These are phyloP conservation scores for Labia minor DNA, from an alignment of 2,888 invertebrate genomes.

Conservation along the genomic window DNA sequence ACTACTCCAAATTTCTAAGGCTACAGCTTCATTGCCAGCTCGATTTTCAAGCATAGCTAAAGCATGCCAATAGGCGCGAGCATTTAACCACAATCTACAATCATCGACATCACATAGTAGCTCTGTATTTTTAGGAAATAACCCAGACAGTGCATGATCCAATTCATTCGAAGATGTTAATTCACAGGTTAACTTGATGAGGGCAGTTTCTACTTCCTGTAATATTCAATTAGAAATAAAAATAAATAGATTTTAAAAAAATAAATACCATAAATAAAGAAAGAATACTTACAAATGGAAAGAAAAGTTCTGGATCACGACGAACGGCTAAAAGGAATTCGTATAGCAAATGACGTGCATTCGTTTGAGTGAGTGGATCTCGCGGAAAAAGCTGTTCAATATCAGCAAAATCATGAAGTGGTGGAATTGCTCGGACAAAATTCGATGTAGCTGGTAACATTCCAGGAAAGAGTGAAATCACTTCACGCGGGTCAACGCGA, in stretches of 20 bases:
- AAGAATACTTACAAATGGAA: background rate
- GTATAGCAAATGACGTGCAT: constrained; percentile 26
- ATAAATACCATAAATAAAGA: background rate
- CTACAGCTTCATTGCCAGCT: constrained; percentile 35
- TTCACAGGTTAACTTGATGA: constrained; percentile 34
- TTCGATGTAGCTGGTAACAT: constrained; percentile 35
- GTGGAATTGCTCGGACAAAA: constrained; percentile 37
- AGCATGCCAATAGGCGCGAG: constrained; percentile 35
- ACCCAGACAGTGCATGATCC: constrained; percentile 9
- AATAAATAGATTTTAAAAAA: background rate
- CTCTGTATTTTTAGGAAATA: constrained; percentile 14
- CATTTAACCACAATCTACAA: constrained; percentile 36
- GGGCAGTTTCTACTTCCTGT: constrained; percentile 38
- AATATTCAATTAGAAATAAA: constrained; percentile 24
- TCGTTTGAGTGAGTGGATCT: background rate
- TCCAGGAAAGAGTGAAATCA: constrained; percentile 39
- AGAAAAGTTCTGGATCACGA: background rate
- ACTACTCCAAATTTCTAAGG: constrained; percentile 37
- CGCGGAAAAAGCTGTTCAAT: constrained; percentile 34
- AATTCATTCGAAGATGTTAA: constrained; percentile 20
- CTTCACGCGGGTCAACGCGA: constrained; percentile 38
- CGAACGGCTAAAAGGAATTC: constrained; percentile 18
- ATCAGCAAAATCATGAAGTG: constrained; percentile 40
- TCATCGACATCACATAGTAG: constrained; percentile 33
- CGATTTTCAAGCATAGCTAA: constrained; percentile 36